phyloP scores from a whole-genome alignment of 2,888 invertebrate genomes.

The Ophioninae sp. region DNA sequence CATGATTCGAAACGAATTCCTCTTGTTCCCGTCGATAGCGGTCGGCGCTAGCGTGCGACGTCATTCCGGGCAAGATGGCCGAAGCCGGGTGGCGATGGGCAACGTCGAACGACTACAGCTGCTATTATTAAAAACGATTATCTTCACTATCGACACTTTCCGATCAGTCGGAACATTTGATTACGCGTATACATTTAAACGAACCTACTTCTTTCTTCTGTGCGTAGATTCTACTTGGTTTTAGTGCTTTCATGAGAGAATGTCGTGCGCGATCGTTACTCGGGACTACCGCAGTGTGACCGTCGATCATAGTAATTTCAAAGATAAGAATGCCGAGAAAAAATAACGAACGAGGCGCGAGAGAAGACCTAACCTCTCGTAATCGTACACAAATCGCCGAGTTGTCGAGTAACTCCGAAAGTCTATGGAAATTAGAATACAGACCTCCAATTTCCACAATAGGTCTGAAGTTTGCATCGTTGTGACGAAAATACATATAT shows the following conservation, averaged over 20 bases:
- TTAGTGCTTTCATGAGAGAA: background rate
- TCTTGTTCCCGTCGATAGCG: conserved; percentile 75
- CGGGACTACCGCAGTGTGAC: background rate
- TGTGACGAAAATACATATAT: no score
- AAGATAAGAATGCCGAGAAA: background rate
- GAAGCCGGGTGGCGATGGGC: background rate
- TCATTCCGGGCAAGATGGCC: conserved; percentile 59
- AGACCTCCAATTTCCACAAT: no score
- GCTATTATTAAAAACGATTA: background rate
- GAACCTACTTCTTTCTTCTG: background rate
- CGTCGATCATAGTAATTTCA: background rate
- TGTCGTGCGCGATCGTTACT: background rate
- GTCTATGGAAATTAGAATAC: no score
- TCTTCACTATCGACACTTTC: background rate
- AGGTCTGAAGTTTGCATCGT: no score
- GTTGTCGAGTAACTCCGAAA: no score
- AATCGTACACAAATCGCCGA: no score
- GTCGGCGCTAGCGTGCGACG: conserved; percentile 63
- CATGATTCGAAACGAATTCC: conserved; percentile 77
- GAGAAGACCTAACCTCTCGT: no score
- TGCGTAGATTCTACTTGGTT: background rate
- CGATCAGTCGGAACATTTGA: background rate
- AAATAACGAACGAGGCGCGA: background rate
- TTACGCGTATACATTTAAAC: background rate
- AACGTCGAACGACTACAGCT: background rate